Evolutionary conservation across 35 echinoderm and acorn worm species (phyloP).

Genomic region (Amphiura filiformis): DNA sequence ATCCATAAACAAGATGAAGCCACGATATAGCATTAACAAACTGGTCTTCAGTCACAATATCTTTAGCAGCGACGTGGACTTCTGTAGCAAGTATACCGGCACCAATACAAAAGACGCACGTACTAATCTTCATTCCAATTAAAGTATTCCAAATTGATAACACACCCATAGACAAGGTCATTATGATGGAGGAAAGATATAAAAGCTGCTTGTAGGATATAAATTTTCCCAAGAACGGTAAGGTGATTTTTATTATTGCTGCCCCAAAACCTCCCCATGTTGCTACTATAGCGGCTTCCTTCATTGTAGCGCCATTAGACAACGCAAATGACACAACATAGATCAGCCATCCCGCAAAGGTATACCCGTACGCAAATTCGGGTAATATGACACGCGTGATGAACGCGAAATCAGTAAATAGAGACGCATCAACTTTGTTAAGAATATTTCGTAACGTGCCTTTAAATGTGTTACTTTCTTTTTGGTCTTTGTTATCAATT

Average conservation of each 20-base stretch:
- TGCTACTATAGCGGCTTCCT: neutral
- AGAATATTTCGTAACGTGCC: neutral
- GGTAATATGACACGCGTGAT: neutral
- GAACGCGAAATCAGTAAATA: neutral
- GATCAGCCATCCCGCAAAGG: neutral
- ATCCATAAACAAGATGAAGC: neutral
- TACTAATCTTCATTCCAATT: neutral
- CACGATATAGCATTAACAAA: neutral
- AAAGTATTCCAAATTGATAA: neutral
- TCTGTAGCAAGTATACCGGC: neutral
- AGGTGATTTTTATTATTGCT: neutral
- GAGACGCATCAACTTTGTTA: neutral
- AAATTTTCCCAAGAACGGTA: neutral
- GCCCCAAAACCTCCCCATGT: neutral
- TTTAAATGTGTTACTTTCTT: neutral
- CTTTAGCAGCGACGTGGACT: neutral
- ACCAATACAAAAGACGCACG: neutral
- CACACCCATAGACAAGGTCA: neutral
- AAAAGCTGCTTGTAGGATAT: neutral
- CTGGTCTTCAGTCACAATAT: neutral
- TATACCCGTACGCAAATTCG: neutral
- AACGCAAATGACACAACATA: neutral
- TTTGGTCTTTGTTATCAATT: neutral
- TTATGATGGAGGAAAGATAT: neutral
- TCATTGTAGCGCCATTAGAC: neutral